Evolutionary conservation across 2,888 invertebrate species (phyloP).

Genomic region (Cartodere bifasciata): DNA sequence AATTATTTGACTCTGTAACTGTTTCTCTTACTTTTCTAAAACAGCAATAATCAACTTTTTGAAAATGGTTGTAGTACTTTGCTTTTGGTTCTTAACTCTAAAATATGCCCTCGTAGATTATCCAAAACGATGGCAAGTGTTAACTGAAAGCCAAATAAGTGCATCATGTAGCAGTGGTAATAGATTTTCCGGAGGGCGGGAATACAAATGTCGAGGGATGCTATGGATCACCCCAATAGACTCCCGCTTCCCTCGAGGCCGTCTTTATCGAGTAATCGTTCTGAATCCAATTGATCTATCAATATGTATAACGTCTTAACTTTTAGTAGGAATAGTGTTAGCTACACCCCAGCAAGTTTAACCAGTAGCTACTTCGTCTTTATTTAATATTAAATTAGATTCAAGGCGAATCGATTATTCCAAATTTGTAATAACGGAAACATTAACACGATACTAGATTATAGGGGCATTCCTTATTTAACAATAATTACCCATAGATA

Average conservation of each 20-base stretch:
- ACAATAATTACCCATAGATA: no score
- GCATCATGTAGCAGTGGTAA: no score
- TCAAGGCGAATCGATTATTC: constrained; percentile 19
- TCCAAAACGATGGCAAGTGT: no score
- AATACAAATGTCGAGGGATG: constrained; percentile 22
- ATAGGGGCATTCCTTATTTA: no score
- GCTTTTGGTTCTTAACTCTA: no score
- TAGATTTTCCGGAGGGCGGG: constrained; percentile 25
- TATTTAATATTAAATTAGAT: constrained; percentile 20
- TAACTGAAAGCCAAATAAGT: no score
- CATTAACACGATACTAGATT: no score
- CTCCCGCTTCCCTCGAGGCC: constrained; percentile 24
- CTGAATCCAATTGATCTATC: constrained; percentile 37
- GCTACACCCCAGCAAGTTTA: constrained; percentile 6
- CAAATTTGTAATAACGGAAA: constrained; percentile 13
- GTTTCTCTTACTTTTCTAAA: no score
- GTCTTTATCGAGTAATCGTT: constrained; percentile 36
- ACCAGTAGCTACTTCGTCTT: constrained; percentile 9
- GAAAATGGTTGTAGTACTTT: no score
- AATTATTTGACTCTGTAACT: no score
- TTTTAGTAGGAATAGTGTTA: constrained; percentile 21
- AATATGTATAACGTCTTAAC: constrained; percentile 37
- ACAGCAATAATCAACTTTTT: no score
- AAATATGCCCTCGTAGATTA: no score
- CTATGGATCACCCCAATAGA: constrained; percentile 28